Evolutionary conservation across 2,888 invertebrate species (phyloP), one percentile per base, ranked within the genome.

Genomic region (Melieria omissa): DNA sequence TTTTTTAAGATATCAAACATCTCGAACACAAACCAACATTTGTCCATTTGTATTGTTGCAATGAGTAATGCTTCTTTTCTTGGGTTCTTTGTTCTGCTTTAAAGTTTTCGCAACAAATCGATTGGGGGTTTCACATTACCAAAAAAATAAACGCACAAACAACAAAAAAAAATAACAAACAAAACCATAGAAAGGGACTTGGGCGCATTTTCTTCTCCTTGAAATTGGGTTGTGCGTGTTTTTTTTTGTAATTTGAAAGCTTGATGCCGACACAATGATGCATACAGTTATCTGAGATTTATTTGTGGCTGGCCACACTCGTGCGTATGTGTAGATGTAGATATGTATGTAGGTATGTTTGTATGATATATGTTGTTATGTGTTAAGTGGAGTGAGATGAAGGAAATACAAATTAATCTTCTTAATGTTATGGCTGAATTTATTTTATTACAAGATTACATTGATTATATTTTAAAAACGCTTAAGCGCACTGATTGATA

Each of bases 401-500:
- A 64, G 57, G 57, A 70, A 78, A 78, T 71, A 76, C 79, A 80
- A 82, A 82, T 82, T 82, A 82, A 82, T 83, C 83, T 83, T 80
- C 80, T 78, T 83, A 82, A 83, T 82, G 83, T 79, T 78, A 73
- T 66, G 72, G 73, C 73, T 74, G 78, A 78, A 74, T 71, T 73
- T 54, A 67, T 71, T 70, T 55, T 61, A 55, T 66, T 45, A 66
- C 41, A 29, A 3, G 73, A 55, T 29, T 29, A 29, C 29, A 29
- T 29, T 70, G 71, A 78, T 81, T 77, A 76, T 76, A 69, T 74
- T 76, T 67, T 72, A 29, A 75, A 80, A 82, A 29, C 29, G 29
- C 29, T 29, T 29, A 29, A 29, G 29, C 29, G 29, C 29, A 29
- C 29, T 29, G 29, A 29, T 29, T 29, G 29, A 29, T 29, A 29